These are phyloP conservation scores for Cyclophora albipunctata DNA, from an alignment of 2,888 invertebrate genomes.

Conservation along the genomic window DNA sequence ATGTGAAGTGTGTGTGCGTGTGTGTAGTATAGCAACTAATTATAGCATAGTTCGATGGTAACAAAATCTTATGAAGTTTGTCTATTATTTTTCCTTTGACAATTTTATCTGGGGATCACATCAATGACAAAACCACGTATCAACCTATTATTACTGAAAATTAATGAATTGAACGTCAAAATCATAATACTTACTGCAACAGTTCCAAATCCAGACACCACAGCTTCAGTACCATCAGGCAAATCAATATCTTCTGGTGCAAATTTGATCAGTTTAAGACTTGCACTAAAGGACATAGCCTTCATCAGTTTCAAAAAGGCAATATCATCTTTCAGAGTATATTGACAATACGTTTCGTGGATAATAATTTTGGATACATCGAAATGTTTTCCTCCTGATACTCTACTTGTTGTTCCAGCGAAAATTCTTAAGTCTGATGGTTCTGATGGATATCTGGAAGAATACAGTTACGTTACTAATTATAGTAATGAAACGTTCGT, in stretches of 20 bases:
- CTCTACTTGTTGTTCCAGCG: constrained; percentile 46
- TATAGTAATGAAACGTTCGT: no score
- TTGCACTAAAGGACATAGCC: constrained; percentile 35
- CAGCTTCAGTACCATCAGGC: constrained; percentile 42
- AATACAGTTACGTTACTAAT: no score
- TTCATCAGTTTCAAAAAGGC: constrained; percentile 41
- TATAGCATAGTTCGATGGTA: no score
- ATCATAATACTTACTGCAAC: constrained; percentile 33
- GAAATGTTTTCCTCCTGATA: constrained; percentile 45
- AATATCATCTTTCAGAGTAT: constrained; percentile 52
- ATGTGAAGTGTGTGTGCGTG: no score
- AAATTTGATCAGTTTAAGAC: constrained; percentile 35
- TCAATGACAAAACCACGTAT: no score
- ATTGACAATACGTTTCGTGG: constrained; percentile 42
- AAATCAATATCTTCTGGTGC: constrained; percentile 33
- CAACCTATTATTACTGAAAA: no score
- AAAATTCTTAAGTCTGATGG: constrained; percentile 37
- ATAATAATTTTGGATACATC: constrained; percentile 34
- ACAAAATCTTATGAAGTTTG: no score
- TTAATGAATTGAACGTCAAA: no score
- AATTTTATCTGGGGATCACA: no score
- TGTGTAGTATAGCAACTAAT: no score
- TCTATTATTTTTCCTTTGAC: no score
- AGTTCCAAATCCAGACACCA: constrained; percentile 61
- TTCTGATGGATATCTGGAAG: constrained; percentile 35